Base-by-base conservation (phyloP, 2,888 invertebrate species). In the Cryptus armator region DNA sequence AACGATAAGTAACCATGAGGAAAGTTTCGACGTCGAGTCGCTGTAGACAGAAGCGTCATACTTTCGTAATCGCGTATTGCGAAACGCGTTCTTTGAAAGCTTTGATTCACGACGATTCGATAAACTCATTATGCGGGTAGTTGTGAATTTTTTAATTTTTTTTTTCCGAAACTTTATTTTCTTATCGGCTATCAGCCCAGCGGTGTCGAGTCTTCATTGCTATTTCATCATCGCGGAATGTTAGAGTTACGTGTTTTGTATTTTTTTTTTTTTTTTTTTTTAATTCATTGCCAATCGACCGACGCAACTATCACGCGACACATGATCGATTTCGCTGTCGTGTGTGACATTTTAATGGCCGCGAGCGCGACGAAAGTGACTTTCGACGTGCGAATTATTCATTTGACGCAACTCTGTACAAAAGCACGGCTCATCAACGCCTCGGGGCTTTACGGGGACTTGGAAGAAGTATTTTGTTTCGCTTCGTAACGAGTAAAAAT, bases 71-170 rank as follows among this genome's bases (percentile, higher is more conserved):
- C 16, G 14, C n/a, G 6, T n/a, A 32, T 62, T 74, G 14, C 59
- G 44, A 46, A 56, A 74, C 5, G 16, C 43, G 48, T 9, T 46
- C 3, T 14, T 12, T 5, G 14, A 24, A 32, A 37, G 14, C 48
- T 67, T 71, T 14, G 72, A 62, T 46, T 37, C 37, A 19, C n/a
- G 56, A 14, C 32, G 53, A 32, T 74, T 71, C 14, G 67, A 67
- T 51, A 29, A 78, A 24, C 29, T 14, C 62, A 0, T 53, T n/a
- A n/a, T 70, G 70, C n/a, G 48, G 48, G 16, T 7, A n/a, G 29
- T 32, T 14, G n/a, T 14, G 7, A 62, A 6, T 14, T 14, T 32
- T 62, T 62, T 62, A 14, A 0, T n/a, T 32, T 14, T 37, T 7
- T 32, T 32, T 12, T 46, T 67, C 19, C 5, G 5, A 44, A 19